Percentiles rank a stretch among this genome's conserved stretches.
phyloP scores from a whole-genome alignment of 92 coral and sea anemone genomes.

The Zoanthus sociatus region DNA sequence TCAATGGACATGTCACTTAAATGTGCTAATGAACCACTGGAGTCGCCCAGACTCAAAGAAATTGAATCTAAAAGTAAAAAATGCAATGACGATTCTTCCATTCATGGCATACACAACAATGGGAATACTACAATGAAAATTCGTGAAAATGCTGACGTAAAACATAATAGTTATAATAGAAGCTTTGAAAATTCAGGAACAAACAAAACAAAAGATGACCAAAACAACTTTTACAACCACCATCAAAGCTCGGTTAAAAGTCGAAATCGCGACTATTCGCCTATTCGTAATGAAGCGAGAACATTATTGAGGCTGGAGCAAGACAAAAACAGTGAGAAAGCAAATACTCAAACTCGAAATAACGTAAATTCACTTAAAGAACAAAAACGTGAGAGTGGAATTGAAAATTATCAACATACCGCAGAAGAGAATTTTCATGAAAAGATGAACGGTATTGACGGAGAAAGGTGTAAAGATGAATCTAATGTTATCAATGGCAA shows the following conservation, averaged over 20 bases:
- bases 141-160: neutral
- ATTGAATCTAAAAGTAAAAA: neutral
- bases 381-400: neutral
- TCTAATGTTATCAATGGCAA: neutral
- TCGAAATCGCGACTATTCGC: conserved; percentile 80
- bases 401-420: neutral
- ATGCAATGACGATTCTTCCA: neutral
- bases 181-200: neutral
- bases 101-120: neutral
- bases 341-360: conserved; percentile 16
- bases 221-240: neutral
- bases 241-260: conserved; percentile 25
- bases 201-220: neutral
- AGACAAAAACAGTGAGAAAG: conserved; percentile 55
- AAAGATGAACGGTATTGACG: neutral
- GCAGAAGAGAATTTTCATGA: neutral
- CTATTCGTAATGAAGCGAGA: conserved; percentile 65
- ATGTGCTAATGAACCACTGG: neutral
- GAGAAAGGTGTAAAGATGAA: neutral
- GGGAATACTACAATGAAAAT: neutral
- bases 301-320: neutral
- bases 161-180: neutral
- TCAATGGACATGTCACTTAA: conserved; percentile 43
- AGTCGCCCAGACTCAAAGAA: conserved; percentile 4
- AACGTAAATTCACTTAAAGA: conserved; percentile 4